phyloP scores from a whole-genome alignment of 2,113 vertebrate species.

The Ciconia maguari region DNA sequence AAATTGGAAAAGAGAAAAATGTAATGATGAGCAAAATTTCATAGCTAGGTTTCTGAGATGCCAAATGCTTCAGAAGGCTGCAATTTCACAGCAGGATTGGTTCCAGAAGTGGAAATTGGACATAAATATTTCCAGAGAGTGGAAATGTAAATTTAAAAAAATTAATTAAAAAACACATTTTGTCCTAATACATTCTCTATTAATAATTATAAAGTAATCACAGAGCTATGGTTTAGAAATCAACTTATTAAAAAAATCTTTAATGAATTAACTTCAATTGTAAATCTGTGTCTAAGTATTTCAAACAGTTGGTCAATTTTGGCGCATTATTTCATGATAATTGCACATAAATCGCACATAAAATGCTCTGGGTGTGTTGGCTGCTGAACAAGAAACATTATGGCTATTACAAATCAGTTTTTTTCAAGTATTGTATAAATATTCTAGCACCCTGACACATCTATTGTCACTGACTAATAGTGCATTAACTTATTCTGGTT shows the following conservation, averaged over 20 bases:
- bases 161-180: constrained; percentile 16
- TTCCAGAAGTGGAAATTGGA: constrained; percentile 40
- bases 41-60: constrained; percentile 3
- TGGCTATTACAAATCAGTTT: neutral
- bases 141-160: constrained; percentile 1
- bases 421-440: neutral
- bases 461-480: neutral
- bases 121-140: constrained; percentile 27
- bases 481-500: neutral
- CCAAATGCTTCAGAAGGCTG: constrained; percentile 47
- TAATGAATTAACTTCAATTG: constrained; percentile 51
- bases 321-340: constrained; percentile 49
- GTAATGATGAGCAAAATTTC: constrained; percentile 35
- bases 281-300: constrained; percentile 26
- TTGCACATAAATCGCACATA: constrained; percentile 37
- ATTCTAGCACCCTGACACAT: neutral
- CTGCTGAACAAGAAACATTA: constrained; percentile 14
- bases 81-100: constrained; percentile 33
- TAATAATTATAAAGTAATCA: constrained; percentile 37
- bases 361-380: constrained; percentile 39
- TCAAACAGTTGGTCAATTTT: constrained; percentile 59
- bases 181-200: neutral
- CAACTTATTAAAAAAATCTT: constrained; percentile 6
- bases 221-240: constrained; percentile 3
- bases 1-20: constrained; percentile 47